Evolutionary conservation across 2,113 vertebrate species (phyloP).

Genomic region (Cryptotis parvus): DNA sequence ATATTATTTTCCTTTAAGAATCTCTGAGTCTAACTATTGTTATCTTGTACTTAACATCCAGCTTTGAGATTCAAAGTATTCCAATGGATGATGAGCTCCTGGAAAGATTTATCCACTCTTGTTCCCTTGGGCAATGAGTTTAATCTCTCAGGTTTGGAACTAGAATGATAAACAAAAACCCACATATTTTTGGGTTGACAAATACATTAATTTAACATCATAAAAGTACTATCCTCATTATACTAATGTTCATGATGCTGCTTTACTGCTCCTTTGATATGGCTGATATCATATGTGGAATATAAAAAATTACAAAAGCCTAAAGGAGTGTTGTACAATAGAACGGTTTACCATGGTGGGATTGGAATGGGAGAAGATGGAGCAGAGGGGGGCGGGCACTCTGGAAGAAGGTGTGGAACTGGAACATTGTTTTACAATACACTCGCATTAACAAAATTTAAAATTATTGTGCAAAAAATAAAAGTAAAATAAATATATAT

Average conservation of each 20-base stretch:
- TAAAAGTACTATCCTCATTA: neutral
- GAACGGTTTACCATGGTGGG: too few species aligned
- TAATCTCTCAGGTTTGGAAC: slow-evolving; percentile 41
- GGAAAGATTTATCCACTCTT: slow-evolving; percentile 14
- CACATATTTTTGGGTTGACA: slow-evolving; percentile 26
- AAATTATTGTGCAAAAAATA: too few species aligned
- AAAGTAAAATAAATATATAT: too few species aligned
- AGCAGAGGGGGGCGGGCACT: too few species aligned
- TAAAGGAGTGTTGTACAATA: too few species aligned
- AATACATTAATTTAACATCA: slow-evolving; percentile 45
- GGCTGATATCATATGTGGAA: too few species aligned
- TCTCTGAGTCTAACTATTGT: slow-evolving; percentile 11
- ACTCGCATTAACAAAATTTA: too few species aligned
- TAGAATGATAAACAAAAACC: slow-evolving; percentile 41
- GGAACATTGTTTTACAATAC: too few species aligned
- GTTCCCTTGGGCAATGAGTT: slow-evolving; percentile 27
- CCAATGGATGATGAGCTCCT: neutral
- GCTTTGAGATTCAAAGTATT: slow-evolving; percentile 47
- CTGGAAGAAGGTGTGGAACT: too few species aligned
- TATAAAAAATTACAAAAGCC: too few species aligned
- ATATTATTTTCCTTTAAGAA: neutral
- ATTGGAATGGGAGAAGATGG: too few species aligned
- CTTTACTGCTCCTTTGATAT: neutral
- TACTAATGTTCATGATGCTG: neutral
- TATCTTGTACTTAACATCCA: neutral